Base-by-base conservation (phyloP, 2,888 invertebrate genomes). In the Drosophila borborema region DNA sequence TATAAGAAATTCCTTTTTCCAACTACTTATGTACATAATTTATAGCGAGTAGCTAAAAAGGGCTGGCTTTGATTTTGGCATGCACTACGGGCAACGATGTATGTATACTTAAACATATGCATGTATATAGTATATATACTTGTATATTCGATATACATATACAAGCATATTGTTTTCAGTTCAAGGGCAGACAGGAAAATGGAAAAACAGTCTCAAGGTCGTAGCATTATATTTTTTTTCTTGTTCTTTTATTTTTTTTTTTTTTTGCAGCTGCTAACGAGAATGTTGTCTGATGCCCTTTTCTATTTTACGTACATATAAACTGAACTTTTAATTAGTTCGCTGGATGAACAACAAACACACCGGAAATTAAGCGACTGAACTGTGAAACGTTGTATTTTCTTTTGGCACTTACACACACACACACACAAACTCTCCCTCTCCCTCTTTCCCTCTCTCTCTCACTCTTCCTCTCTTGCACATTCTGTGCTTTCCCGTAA, bases 301-400 rank as follows among this genome's bases (percentile, higher is more conserved):
- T 72, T 64, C 71, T 71, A 75, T 77, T 65, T 75, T 59, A 63
- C 67, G 72, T 76, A 54, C 72, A 54, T 74, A 46, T 16, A 16
- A 46, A 51, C 78, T 83, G 76, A 86, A 89, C 81, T 90, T 86
- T 86, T 89, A 86, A 86, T 86, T 89, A 90, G 90, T 83, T 73
- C 90, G 63, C 81, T 77, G 68, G 67, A 62, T 70, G 86, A 77
- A 90, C 81, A 86, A 77, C 84, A 86, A 86, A 77, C 84, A 86
- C 68, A 79, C 90, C 86, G 90, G 90, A 86, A 86, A 86, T 90
- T 90, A 86, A 86, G 81, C 75, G 74, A 90, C 61, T 74, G 77
- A 90, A 77, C 86, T 71, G 59, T 77, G 78, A n/a, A 53, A 48
- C 41, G 38, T 45, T 61, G 49, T 58, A 54, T 80, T 72, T 72